Evolutionary conservation across 2,888 invertebrate genomes (phyloP), one percentile per base, ranked within the genome.

Genomic region (Leptopilina myrica): DNA sequence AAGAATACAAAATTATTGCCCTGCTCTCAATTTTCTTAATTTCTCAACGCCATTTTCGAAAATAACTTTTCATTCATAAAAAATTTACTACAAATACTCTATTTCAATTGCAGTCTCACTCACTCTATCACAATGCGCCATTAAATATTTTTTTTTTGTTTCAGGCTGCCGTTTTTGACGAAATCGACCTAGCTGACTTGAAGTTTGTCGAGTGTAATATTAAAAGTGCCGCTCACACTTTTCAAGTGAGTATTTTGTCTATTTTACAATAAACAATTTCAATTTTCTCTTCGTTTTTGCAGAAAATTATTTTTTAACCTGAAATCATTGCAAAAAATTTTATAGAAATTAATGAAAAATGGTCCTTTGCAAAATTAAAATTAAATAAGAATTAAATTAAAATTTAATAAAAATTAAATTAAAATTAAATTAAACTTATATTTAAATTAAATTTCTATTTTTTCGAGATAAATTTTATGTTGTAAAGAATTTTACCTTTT

Each of bases 81-180:
- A 49, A 49, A 49, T 49, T 20, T 49, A 49, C 49, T 49, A 49
- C 1, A 6, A 6, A 8, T 43, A 43, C 8, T 46, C 46, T 46
- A 46, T 33, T 5, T 5, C 46, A 46, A 49, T 49, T 20, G 0
- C 1, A 11, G 11, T 43, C 46, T 33, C 33, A 56, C 53, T 20
- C 1, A 11, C 2, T 43, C 46, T n/a, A n/a, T 73, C 53, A 56
- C 33, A n/a, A 12, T 56, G 26, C 12, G 26, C 12, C 12, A 15
- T 56, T 73, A 1, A 33, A 8, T 56, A 84, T 87, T 88, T 20
- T 87, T 88, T 20, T 20, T 20, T 92, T 92, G 87, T 95, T 95
- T 9, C 95, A 97, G 97, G 96, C 96, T 92, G 95, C 95, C 92
- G 94, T 97, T 88, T 97, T 96, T 94, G 96, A 97, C 93, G 97